These are phyloP conservation scores for fruit fly (Drosophila melanogaster) DNA, from an alignment of 1,140 invertebrate species.

Conservation along the genomic window Release_6_plus_ISO1_MT NC_004354.4:585501-586000, in stretches of 20 bases:
- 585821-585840: slow-evolving; percentile 2
- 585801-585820: slow-evolving; percentile 74
- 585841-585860: not conserved
- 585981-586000: too few relatives aligned
- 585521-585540: slow-evolving; percentile 1
- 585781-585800: slow-evolving; percentile 76
- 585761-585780: slow-evolving; percentile 47
- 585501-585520: not conserved
- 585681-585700: slow-evolving; percentile 37
- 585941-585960: too few relatives aligned
- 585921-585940: too few relatives aligned
- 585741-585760: slow-evolving; percentile 31
- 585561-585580: slow-evolving; percentile 53
- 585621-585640: slow-evolving; percentile 56
- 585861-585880: not conserved
- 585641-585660: slow-evolving; percentile 80
- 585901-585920: too few relatives aligned
- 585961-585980: too few relatives aligned
- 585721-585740: slow-evolving; percentile 78
- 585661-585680: slow-evolving; percentile 60
- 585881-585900: too few relatives aligned
- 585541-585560: slow-evolving; percentile 16
- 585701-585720: slow-evolving; percentile 61
- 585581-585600: slow-evolving; percentile 76
- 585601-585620: slow-evolving; percentile 50